Percentiles rank a stretch among this genome's conserved stretches.
These are phyloP conservation scores for Heteropelma amictum DNA, from an alignment of 2,888 invertebrate genomes.

Conservation along the genomic window DNA sequence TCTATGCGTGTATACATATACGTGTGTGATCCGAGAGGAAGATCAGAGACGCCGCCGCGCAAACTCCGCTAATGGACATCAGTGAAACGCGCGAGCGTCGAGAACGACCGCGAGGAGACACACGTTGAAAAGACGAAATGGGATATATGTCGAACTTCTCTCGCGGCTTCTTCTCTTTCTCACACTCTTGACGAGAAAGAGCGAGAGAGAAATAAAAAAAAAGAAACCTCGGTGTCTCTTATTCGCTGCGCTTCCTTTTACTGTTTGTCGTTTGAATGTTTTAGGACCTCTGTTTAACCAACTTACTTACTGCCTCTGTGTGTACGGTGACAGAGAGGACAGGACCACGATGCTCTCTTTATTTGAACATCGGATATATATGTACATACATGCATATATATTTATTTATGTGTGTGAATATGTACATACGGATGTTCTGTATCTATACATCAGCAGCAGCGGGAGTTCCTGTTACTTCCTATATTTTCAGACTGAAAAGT, in stretches of 20 bases:
- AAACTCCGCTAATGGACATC: conserved; percentile 77
- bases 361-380: conserved; percentile 51
- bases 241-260: conserved; percentile 63
- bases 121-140: conserved; percentile 32
- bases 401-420: neutral
- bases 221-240: conserved; percentile 58
- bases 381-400: neutral
- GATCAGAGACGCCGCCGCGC: conserved; percentile 77
- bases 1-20: conserved; percentile 13
- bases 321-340: conserved; percentile 35
- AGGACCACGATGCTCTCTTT: conserved; percentile 42
- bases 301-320: conserved; percentile 76
- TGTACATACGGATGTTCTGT: neutral
- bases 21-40: conserved; percentile 67
- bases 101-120: conserved; percentile 20
- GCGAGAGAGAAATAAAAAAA: conserved; percentile 49
- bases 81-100: conserved; percentile 35
- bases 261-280: conserved; percentile 77
- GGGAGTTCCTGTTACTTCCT: conserved; percentile 31
- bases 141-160: conserved; percentile 40
- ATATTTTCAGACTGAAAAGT: neutral
- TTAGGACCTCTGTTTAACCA: conserved; percentile 75
- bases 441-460: conserved; percentile 27
- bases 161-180: conserved; percentile 40
- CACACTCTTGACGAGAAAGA: conserved; percentile 37